Evolutionary conservation across 2,113 vertebrate genomes (phyloP).

Genomic region (Mesocricetus auratus): DNA sequence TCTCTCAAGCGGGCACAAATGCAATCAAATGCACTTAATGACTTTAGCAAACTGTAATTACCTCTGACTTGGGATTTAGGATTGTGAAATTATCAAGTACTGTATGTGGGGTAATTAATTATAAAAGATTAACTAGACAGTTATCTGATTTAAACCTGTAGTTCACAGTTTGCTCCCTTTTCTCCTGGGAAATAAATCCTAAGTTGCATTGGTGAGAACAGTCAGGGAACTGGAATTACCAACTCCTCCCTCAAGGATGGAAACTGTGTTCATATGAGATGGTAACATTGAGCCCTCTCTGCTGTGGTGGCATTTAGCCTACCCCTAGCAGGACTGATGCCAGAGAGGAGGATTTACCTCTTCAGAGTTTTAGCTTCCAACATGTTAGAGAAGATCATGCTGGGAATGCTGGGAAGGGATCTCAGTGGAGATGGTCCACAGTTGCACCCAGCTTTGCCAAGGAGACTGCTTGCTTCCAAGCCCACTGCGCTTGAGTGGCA

Average conservation of each 20-base stretch:
- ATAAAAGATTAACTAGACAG: slow-evolving; percentile 50
- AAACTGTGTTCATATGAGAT: no score
- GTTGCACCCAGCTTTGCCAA: slow-evolving; percentile 35
- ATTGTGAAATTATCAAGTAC: slow-evolving; percentile 35
- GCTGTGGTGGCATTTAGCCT: not conserved
- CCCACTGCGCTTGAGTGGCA: slow-evolving; percentile 46
- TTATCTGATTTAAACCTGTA: slow-evolving; percentile 45
- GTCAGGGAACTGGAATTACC: not conserved
- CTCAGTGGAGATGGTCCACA: not conserved
- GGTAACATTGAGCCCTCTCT: no score
- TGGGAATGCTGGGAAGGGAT: not conserved
- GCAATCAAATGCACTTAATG: not conserved
- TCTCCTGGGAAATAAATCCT: slow-evolving; percentile 5
- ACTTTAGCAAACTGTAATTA: slow-evolving; percentile 20
- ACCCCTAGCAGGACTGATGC: not conserved
- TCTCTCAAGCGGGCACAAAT: not conserved
- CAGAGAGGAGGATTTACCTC: not conserved
- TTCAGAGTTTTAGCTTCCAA: not conserved
- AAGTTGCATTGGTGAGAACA: not conserved
- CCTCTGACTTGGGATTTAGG: slow-evolving; percentile 18
- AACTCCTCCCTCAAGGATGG: not conserved
- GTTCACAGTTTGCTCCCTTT: not conserved
- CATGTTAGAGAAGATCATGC: slow-evolving; percentile 8
- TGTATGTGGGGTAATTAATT: slow-evolving; percentile 48
- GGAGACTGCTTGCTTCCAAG: not conserved